These are phyloP conservation scores for Metopia argyrocephala DNA, from an alignment of 2,888 invertebrate species.

Conservation along the genomic window DNA sequence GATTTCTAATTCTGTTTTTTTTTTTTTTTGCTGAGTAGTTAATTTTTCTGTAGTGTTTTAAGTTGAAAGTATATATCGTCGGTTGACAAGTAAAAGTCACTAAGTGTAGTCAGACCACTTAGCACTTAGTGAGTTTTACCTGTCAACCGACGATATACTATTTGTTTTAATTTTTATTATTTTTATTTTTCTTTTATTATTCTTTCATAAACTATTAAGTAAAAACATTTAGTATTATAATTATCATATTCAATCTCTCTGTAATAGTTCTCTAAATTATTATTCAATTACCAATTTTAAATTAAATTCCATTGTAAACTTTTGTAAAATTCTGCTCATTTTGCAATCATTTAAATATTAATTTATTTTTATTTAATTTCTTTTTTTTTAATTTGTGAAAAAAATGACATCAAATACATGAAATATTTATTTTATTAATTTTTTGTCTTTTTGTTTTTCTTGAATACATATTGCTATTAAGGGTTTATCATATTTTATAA, in stretches of 20 bases:
- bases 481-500: conserved; percentile 7
- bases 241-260: neutral
- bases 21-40: no score
- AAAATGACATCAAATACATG: conserved; percentile 58
- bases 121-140: no score
- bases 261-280: neutral
- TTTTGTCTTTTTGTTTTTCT: no score
- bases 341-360: no score
- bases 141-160: no score
- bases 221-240: neutral
- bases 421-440: conserved; percentile 27
- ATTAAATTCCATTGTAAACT: neutral
- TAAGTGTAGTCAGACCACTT: no score
- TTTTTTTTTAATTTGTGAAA: conserved; percentile 15
- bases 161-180: neutral
- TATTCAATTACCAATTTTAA: neutral
- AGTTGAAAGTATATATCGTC: no score
- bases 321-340: neutral
- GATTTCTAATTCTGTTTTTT: no score
- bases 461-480: conserved; percentile 48
- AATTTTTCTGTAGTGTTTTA: no score
- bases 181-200: neutral
- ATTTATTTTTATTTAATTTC: no score
- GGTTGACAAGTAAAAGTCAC: no score
- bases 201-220: neutral